Conservation (phyloP, 2,888 invertebrate species). For the Drosophila birchii region DNA sequence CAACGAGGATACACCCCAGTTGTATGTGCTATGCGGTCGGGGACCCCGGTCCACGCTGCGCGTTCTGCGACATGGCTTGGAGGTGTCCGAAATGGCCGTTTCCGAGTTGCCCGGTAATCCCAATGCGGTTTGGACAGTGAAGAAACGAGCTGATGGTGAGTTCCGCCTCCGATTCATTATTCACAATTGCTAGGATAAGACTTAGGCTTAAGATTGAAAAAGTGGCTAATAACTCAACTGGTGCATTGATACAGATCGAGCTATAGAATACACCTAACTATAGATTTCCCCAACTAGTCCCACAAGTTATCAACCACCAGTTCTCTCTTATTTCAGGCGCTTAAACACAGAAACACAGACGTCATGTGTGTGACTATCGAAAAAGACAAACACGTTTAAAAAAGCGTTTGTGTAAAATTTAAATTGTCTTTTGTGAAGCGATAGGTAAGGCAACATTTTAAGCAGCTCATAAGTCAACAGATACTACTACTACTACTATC, state of each 20-base stretch:
- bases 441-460: slow-evolving; percentile 84
- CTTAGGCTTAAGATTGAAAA: slow-evolving; percentile 52
- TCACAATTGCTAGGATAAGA: slow-evolving; percentile 35
- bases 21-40: slow-evolving; percentile 97
- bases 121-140: slow-evolving; percentile 99
- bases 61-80: slow-evolving; percentile 97
- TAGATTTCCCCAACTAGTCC: slow-evolving; percentile 49
- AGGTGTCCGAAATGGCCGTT: slow-evolving; percentile 99
- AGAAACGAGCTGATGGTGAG: slow-evolving; percentile 97
- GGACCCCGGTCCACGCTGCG: slow-evolving; percentile 97
- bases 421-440: slow-evolving; percentile 71
- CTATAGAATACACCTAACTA: slow-evolving; percentile 43
- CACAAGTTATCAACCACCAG: slow-evolving; percentile 92
- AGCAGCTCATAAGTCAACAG: slow-evolving; percentile 76
- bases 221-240: slow-evolving; percentile 70
- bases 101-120: slow-evolving; percentile 99
- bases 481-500: slow-evolving; percentile 66
- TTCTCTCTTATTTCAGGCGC: slow-evolving; percentile 94
- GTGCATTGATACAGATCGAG: slow-evolving; percentile 73
- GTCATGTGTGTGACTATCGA: slow-evolving; percentile 75
- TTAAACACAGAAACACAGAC: slow-evolving; percentile 82
- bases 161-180: slow-evolving; percentile 50
- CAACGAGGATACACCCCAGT: slow-evolving; percentile 99
- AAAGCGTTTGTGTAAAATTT: slow-evolving; percentile 65
- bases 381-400: slow-evolving; percentile 24